Percentiles rank a stretch among this genome's conserved stretches.
Conservation (phyloP, 2,113 vertebrate species). For the Cyprinodon variegatus region DNA sequence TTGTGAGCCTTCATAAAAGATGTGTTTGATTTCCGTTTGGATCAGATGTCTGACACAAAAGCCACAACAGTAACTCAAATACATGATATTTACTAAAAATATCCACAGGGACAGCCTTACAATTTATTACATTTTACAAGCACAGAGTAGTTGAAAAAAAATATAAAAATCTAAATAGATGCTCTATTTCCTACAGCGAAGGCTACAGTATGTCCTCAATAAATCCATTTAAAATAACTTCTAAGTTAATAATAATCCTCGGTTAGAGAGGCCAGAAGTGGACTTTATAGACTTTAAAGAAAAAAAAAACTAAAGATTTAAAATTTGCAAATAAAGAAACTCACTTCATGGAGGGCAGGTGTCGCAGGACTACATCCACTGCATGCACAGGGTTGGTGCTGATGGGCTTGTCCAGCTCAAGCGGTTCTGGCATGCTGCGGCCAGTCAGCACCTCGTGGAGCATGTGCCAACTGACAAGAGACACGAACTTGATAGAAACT, state of each 20-base stretch:
- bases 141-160: background rate
- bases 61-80: conserved; percentile 32
- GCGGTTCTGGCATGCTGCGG: conserved; percentile 93
- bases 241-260: background rate
- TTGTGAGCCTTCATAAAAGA: conserved; percentile 8
- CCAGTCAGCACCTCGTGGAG: conserved; percentile 98
- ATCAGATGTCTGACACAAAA: conserved; percentile 41
- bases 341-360: conserved; percentile 99
- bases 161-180: background rate
- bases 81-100: conserved; percentile 22
- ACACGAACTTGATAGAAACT: conserved; percentile 97
- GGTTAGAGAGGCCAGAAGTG: background rate
- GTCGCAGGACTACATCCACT: conserved; percentile 97
- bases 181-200: background rate
- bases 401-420: conserved; percentile 99
- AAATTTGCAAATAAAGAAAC: conserved; percentile 36
- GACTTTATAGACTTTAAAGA: background rate
- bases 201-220: background rate
- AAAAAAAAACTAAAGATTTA: background rate
- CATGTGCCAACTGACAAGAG: conserved; percentile 98
- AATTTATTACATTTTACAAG: conserved; percentile 1
- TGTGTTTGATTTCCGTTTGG: conserved; percentile 62
- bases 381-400: conserved; percentile 99
- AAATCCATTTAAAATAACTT: fast-evolving
- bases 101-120: conserved; percentile 1